These are phyloP conservation scores for Cynocephalus volans DNA, from an alignment of 2,113 vertebrate species.

Conservation along the genomic window DNA sequence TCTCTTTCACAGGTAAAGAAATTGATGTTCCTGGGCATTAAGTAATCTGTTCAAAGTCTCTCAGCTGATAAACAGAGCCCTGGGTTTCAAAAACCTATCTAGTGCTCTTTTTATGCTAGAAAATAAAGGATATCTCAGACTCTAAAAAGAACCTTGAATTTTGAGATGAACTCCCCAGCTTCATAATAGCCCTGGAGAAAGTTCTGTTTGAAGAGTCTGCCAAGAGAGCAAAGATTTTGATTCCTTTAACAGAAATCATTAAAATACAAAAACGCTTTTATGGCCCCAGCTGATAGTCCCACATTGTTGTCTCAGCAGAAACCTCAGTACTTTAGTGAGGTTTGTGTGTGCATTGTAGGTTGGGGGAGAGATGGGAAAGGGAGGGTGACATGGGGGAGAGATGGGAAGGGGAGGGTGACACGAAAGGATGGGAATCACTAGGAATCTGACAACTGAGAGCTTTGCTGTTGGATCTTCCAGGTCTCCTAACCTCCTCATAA, in stretches of 20 bases:
- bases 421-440: neutral
- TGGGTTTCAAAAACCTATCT: neutral
- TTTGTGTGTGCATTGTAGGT: neutral
- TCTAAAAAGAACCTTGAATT: neutral
- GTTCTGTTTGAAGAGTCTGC: neutral
- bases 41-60: neutral
- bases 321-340: neutral
- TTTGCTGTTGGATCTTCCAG: neutral
- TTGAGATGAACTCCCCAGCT: neutral
- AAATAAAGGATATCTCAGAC: neutral
- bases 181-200: neutral
- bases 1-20: constrained; percentile 5
- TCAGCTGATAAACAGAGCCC: neutral
- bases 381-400: rapidly evolving
- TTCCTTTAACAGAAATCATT: neutral
- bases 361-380: neutral
- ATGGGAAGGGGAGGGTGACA: neutral
- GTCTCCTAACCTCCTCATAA: neutral
- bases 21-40: neutral
- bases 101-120: neutral
- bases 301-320: neutral
- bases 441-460: neutral
- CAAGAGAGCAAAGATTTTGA: neutral
- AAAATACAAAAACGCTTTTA: neutral
- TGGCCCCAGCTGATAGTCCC: neutral